Evolutionary conservation across 1,140 invertebrate genomes (phyloP).

Genomic region (Platyura marginata): DNA sequence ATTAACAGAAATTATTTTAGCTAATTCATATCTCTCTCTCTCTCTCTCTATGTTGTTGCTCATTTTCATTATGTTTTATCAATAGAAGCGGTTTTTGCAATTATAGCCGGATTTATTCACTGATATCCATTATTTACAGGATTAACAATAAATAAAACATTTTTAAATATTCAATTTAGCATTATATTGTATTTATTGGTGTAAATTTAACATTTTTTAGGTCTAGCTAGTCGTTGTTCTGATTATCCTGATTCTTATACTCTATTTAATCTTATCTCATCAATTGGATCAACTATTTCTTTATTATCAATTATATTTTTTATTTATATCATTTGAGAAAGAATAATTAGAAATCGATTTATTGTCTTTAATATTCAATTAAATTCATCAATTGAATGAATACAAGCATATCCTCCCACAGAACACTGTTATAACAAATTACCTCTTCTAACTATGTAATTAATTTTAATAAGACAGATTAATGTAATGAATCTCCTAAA

Average conservation of each 20-base stretch:
- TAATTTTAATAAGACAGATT: not conserved
- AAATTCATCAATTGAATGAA: not conserved
- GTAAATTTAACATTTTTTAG: constrained; percentile 56
- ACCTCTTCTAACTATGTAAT: not conserved
- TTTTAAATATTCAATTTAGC: constrained; percentile 37
- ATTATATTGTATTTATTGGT: constrained; percentile 42
- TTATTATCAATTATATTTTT: constrained; percentile 31
- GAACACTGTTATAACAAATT: not conserved
- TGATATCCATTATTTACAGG: constrained; percentile 46
- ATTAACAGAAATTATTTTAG: no score
- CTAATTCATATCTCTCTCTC: no score
- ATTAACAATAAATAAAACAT: constrained; percentile 29
- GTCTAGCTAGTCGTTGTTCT: constrained; percentile 51
- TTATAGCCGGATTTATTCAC: constrained; percentile 43
- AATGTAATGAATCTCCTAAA: no score
- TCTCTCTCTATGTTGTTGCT: constrained; percentile 50
- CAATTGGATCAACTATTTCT: constrained; percentile 38
- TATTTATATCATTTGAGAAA: constrained; percentile 29
- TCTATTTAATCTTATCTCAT: constrained; percentile 42
- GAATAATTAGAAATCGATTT: not conserved
- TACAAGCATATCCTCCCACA: not conserved
- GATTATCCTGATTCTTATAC: constrained; percentile 47
- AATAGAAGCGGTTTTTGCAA: constrained; percentile 48
- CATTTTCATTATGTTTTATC: constrained; percentile 55
- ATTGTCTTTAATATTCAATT: not conserved